Base-by-base conservation (phyloP, 2,888 invertebrate species). In the Dascillus cervinus region DNA sequence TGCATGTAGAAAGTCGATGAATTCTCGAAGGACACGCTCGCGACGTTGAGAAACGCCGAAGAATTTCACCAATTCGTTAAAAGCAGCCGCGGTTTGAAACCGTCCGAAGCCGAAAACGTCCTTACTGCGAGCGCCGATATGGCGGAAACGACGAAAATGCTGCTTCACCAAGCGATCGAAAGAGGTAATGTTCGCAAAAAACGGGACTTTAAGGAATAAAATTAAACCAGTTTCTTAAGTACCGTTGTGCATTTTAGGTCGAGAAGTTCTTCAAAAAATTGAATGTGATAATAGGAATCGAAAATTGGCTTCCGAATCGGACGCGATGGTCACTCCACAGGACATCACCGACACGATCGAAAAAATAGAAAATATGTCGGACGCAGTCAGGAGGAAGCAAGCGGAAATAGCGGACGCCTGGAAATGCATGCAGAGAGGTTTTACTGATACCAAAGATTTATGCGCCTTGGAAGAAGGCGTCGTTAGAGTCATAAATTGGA, bases 401-500 rank as follows among this genome's bases (percentile, higher is more conserved):
- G 71, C 70, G 23, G 66, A 70, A 38, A 67, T 79, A 26, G 73
- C 75, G 41, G 68, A 69, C 14, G 73, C 73, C 1, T 79, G 78
- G 77, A 57, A 63, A 24, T 70, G 71, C 37, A 65, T 79, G 55
- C 69, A 79, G 42, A 70, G 70, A 40, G 71, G 69, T 43, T 65
- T 77, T 33, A 67, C 72, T 26, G 71, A 72, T 48, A 72, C 74
- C 40, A 74, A 75, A 59, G 76, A 78, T 52, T 67, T 79, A 39
- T 64, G 66, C 33, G 64, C 68, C 17, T 60, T 81, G 20, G 77
- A 78, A 47, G 73, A 75, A 49, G 78, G 78, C 17, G 74, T 80
- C 38, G 69, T 72, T n/a, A 70, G 75, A 60, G 82, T 86, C 17
- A 79, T 79, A 11, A 79, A 81, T 52, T 86, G 85, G 85, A 80